These are phyloP conservation scores for Aurelia coerulea DNA, from an alignment of 30 jellyfish, hydroid and myxozoan genomes.

Conservation along the genomic window DNA sequence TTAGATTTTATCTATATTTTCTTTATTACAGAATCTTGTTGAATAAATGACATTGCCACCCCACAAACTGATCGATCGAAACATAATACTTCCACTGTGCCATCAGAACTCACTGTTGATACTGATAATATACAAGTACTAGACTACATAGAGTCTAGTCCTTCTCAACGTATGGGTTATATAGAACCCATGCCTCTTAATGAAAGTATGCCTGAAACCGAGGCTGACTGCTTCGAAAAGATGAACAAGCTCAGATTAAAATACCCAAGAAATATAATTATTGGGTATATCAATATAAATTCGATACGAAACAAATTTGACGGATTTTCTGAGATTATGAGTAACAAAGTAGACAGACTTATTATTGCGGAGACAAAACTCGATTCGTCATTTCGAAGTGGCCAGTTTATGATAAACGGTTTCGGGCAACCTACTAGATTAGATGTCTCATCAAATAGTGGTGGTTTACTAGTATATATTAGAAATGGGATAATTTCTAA, in stretches of 20 bases:
- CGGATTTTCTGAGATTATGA: conserved; percentile 17
- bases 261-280: conserved; percentile 16
- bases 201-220: conserved; percentile 31
- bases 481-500: conserved; percentile 28
- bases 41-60: conserved; percentile 1
- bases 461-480: conserved; percentile 42
- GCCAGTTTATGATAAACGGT: conserved; percentile 64
- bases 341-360: conserved; percentile 32
- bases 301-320: conserved; percentile 38
- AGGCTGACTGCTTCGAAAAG: not conserved
- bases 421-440: conserved; percentile 44
- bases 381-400: conserved; percentile 32
- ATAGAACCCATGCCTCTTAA: conserved; percentile 4
- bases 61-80: conserved; percentile 6
- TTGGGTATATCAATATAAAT: conserved; percentile 28
- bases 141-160: conserved; percentile 13
- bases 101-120: not conserved
- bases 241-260: conserved; percentile 12
- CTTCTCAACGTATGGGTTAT: conserved; percentile 5
- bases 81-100: not conserved
- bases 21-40: not conserved
- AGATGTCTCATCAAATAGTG: conserved; percentile 25
- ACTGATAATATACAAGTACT: not conserved
- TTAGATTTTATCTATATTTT: not conserved
- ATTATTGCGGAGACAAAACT: conserved; percentile 43